Conservation (phyloP, 2,888 invertebrate genomes). For the Bellardia pandia region DNA sequence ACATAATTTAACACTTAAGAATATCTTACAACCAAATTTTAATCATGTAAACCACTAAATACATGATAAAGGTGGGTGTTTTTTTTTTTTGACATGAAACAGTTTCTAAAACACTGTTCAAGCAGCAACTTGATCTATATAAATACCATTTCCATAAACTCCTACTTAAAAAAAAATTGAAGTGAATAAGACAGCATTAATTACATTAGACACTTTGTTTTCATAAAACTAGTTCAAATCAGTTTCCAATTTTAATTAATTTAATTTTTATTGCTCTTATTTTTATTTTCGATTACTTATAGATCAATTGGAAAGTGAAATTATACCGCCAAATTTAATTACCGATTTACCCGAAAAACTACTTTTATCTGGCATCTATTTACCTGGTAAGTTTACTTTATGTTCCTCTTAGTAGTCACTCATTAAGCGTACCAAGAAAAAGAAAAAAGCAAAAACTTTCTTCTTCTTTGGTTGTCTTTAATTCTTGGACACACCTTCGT, state of each 20-base stretch:
- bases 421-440: not conserved
- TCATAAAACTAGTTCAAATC: slow-evolving; percentile 28
- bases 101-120: too few species aligned
- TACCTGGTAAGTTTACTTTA: slow-evolving; percentile 86
- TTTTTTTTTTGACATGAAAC: not conserved
- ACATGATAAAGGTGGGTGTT: not conserved
- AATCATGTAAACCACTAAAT: not conserved
- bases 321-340: slow-evolving; percentile 86
- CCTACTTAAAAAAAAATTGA: not conserved
- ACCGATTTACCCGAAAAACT: slow-evolving; percentile 88
- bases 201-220: not conserved
- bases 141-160: not conserved
- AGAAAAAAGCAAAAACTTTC: slow-evolving; percentile 35
- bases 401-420: slow-evolving; percentile 5
- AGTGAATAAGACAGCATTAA: not conserved
- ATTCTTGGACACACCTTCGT: slow-evolving; percentile 68
- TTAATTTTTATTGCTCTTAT: slow-evolving; percentile 30
- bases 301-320: slow-evolving; percentile 80
- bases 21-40: too few species aligned
- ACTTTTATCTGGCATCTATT: slow-evolving; percentile 87
- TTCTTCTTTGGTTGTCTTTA: slow-evolving; percentile 20
- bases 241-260: slow-evolving; percentile 35
- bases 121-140: too few species aligned
- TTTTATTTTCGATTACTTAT: slow-evolving; percentile 68
- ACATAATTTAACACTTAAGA: too few species aligned